These are phyloP conservation scores for Gastracanthus pulcherrimus DNA, from an alignment of 2,888 invertebrate species.

Conservation along the genomic window DNA sequence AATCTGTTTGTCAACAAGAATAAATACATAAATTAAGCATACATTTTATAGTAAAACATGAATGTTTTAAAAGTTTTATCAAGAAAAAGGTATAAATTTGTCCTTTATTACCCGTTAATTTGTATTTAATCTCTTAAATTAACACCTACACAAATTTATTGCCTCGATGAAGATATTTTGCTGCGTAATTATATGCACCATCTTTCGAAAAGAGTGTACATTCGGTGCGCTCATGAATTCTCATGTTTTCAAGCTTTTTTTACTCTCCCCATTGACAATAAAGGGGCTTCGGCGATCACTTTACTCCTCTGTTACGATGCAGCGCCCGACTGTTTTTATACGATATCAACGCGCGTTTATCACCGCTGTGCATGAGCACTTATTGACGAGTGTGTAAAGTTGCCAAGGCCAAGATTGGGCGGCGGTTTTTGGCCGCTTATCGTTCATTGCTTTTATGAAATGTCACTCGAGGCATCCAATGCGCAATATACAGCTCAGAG, in stretches of 20 bases:
- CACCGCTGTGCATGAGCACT: constrained; percentile 9
- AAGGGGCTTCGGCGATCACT: background rate
- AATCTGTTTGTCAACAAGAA: no score
- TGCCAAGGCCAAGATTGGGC: constrained; percentile 48
- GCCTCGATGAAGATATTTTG: no score
- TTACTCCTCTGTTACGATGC: background rate
- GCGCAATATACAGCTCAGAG: constrained; percentile 20
- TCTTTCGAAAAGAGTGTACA: no score
- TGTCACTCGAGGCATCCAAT: constrained; percentile 32
- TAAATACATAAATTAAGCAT: no score
- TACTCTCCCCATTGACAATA: background rate
- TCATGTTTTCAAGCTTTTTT: background rate
- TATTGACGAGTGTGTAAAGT: constrained; percentile 21
- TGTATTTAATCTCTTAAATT: no score
- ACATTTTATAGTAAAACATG: no score
- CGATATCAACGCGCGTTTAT: constrained; percentile 43
- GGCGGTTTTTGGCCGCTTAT: constrained; percentile 56
- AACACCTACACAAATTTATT: no score
- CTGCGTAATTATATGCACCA: no score
- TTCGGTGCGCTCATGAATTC: no score
- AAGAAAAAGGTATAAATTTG: no score
- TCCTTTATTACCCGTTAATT: no score
- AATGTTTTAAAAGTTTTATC: no score
- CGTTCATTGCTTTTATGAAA: constrained; percentile 50
- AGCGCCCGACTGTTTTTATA: constrained; percentile 16